phyloP scores from a whole-genome alignment of 2,888 invertebrate genomes.

The Pachydiplax longipennis region DNA sequence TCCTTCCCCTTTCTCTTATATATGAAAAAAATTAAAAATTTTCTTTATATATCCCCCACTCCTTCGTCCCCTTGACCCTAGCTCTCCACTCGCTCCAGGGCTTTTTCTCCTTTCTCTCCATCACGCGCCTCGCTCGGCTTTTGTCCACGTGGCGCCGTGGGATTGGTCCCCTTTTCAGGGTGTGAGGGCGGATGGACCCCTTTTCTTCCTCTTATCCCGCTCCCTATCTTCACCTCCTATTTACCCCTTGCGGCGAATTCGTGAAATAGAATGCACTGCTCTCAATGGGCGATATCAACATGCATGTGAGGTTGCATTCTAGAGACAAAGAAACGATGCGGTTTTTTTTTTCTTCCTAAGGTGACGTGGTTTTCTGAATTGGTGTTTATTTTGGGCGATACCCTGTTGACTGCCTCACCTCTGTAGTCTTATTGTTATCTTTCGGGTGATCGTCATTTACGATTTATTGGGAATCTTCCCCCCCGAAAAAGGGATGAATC shows the following conservation, averaged over 20 bases:
- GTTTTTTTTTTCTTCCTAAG: not conserved
- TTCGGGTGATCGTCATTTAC: no score
- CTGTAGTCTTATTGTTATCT: no score
- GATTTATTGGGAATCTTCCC: no score
- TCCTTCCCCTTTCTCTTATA: not conserved
- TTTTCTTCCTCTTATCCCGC: not conserved
- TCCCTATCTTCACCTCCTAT: not conserved
- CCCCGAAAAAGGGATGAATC: no score
- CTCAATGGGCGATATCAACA: not conserved
- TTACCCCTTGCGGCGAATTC: not conserved
- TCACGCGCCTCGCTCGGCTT: conserved; percentile 13
- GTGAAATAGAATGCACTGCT: not conserved
- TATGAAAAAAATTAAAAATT: not conserved
- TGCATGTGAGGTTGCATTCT: not conserved
- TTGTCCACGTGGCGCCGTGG: not conserved
- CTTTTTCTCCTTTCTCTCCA: conserved; percentile 7
- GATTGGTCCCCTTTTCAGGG: not conserved
- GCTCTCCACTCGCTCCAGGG: not conserved
- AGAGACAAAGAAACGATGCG: not conserved
- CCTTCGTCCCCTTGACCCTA: not conserved
- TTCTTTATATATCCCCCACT: not conserved
- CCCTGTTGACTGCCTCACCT: no score
- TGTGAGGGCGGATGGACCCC: not conserved
- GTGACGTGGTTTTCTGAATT: not conserved
- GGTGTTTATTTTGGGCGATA: no score